A percentile compares a stretch with the other conserved stretches of the same genome.
Evolutionary conservation across 2,113 vertebrate species (phyloP).

Genomic region (Indri indri): DNA sequence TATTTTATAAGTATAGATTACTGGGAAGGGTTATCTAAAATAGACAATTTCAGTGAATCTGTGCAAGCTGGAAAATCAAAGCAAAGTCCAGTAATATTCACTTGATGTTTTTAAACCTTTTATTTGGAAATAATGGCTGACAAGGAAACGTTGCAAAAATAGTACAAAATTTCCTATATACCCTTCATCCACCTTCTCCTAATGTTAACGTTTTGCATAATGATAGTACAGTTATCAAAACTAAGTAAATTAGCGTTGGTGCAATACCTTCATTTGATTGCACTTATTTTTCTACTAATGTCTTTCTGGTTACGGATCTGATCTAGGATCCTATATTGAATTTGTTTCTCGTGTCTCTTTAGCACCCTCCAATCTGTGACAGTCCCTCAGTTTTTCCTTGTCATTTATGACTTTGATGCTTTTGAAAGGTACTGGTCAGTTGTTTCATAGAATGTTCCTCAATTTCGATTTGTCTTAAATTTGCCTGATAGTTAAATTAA

Average conservation of each 20-base stretch:
- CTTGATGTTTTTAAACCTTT: neutral
- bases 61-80: neutral
- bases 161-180: neutral
- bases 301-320: neutral
- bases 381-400: neutral
- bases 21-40: neutral
- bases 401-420: neutral
- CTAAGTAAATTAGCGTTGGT: neutral
- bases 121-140: neutral
- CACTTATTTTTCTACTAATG: neutral
- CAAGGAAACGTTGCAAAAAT: neutral
- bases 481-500: neutral
- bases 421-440: neutral
- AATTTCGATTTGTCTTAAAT: neutral
- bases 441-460: neutral
- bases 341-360: neutral
- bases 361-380: neutral
- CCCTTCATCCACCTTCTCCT: neutral
- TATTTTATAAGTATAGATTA: neutral
- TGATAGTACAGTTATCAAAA: neutral
- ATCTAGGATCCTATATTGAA: neutral
- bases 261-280: neutral
- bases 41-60: neutral
- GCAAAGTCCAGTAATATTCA: neutral
- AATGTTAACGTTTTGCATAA: neutral